These are phyloP conservation scores for Euwallacea similis DNA, from an alignment of 1,140 invertebrate genomes.

Conservation along the genomic window DNA sequence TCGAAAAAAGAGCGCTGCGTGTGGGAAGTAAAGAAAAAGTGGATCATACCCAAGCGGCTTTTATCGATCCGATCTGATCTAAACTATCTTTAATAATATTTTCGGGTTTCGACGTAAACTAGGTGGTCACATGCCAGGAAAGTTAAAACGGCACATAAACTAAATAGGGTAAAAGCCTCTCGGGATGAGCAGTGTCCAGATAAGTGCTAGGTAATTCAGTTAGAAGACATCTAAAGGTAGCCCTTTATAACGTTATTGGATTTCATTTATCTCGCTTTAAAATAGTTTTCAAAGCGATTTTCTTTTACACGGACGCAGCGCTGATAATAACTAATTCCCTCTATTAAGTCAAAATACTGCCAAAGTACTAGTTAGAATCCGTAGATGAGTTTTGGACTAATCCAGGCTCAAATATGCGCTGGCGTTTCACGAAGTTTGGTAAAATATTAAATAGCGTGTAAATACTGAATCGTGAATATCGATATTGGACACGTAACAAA, in stretches of 20 bases:
- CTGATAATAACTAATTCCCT: background rate
- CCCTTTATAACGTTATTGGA: conserved; percentile 9
- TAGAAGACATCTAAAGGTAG: conserved; percentile 21
- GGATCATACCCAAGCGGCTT: too few species aligned
- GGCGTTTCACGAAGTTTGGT: background rate
- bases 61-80: background rate
- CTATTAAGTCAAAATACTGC: too few species aligned
- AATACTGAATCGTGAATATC: background rate
- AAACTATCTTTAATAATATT: conserved; percentile 13
- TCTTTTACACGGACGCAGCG: background rate
- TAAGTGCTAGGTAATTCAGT: conserved; percentile 24
- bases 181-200: conserved; percentile 25
- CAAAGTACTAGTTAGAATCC: too few species aligned
- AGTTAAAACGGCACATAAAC: conserved; percentile 19
- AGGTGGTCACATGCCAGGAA: conserved; percentile 12
- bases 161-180: conserved; percentile 20
- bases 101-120: conserved; percentile 3
- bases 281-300: conserved; percentile 14
- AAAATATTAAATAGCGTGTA: conserved; percentile 4
- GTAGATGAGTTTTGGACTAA: too few species aligned
- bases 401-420: background rate
- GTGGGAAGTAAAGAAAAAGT: too few species aligned
- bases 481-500: background rate
- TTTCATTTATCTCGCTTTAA: conserved; percentile 16
- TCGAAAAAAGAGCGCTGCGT: too few species aligned